Evolutionary conservation across 2,113 vertebrate genomes (phyloP), one percentile per base, ranked within the genome.

Genomic region (Dromas ardeola): DNA sequence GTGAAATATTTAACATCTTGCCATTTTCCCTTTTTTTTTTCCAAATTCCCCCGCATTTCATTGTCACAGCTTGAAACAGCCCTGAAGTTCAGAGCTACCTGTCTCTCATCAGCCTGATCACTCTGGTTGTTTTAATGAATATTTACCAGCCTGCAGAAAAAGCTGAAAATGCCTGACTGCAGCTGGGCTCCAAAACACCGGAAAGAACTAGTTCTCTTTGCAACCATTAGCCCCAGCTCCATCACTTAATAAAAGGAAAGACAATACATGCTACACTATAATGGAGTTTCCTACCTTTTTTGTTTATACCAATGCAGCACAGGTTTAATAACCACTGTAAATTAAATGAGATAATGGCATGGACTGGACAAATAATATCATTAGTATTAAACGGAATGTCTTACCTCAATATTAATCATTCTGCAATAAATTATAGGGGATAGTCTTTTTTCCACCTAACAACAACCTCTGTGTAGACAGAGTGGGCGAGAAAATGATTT

Each of bases 81-180:
- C 81, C 72, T 55, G 66, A 76, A 63, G 63, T 89, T 88, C 63
- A 43, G 81, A 91, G 71, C 53, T 91, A 90, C 92, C 95, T 81
- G 52, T 45, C 58, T 88, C 76, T 58, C 34, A 34, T 20, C n/a
- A 71, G 66, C 85, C 52, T 76, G 65, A 84, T 90, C 13, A 3
- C n/a, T 72, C 36, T 23, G 22, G 42, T 74, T 77, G 45, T 40
- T 96, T 58, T 90, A 88, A 96, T 94, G 83, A 96, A 84, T 91
- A 97, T 98, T 98, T 84, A 93, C 79, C 81, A 82, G 42, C 45
- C 81, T 93, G 95, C 92, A 96, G 91, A 38, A 94, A 55, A 55
- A 80, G 81, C 27, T 67, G 87, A 70, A 91, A 69, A 66, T 72
- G 52, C 47, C 91, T 79, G 85, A 71, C 73, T 96, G 89, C 76